Conservation (phyloP, 1,140 invertebrate species). For the Tachypleus tridentatus region DNA sequence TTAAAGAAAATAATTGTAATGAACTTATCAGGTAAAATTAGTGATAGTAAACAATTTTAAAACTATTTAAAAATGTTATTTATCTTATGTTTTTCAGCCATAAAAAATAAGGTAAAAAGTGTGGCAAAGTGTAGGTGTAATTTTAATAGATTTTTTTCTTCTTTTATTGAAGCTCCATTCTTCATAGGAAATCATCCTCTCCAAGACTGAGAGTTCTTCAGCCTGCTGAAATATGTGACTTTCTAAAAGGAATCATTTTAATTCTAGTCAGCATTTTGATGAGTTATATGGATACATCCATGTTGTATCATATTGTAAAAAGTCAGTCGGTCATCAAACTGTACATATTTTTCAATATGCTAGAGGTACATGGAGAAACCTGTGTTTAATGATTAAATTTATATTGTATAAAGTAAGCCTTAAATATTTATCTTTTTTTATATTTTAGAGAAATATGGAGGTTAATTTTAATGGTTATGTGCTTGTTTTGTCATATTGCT, state of each 20-base stretch:
- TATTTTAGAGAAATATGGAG: background rate
- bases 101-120: no score
- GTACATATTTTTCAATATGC: constrained; percentile 99
- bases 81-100: no score
- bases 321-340: constrained; percentile 98
- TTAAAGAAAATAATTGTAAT: no score
- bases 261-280: constrained; percentile 70
- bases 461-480: background rate
- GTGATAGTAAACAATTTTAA: no score
- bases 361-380: constrained; percentile 56
- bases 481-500: background rate
- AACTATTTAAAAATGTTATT: no score
- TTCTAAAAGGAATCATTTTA: constrained; percentile 83
- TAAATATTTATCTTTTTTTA: background rate
- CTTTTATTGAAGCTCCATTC: no score
- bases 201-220: constrained; percentile 43
- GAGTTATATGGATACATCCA: constrained; percentile 88
- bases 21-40: no score
- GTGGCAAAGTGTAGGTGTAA: no score
- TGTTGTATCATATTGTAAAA: constrained; percentile 97
- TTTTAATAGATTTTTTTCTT: no score
- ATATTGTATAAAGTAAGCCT: background rate
- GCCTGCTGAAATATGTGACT: constrained; percentile 90
- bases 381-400: background rate
- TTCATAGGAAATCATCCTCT: no score